Evolutionary conservation across 2,888 invertebrate species (phyloP), one percentile per base, ranked within the genome.

Genomic region (Steinernema hermaphroditum): DNA sequence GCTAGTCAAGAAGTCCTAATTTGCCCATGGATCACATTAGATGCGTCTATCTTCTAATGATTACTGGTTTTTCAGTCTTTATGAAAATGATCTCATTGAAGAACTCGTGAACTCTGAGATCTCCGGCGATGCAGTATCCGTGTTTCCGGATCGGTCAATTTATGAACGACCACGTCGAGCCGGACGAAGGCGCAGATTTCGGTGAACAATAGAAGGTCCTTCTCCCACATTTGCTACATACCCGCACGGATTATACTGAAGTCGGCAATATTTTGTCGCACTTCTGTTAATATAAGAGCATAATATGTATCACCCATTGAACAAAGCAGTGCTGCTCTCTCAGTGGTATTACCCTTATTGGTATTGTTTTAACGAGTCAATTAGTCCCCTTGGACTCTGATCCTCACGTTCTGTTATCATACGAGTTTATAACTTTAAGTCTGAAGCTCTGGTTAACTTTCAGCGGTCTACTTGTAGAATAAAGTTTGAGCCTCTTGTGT

Each of bases 141-240:
- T 34, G 16, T 62, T 32, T 29, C 62, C 62, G 27, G 62, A 62
- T 32, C 62, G 62, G 16, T n/a, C 29, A 32, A 32, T 34, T 16
- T 14, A 34, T 16, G 62, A 62, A n/a, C 62, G 62, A 2, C 62
- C 62, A 1, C 62, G 62, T 1, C 62, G 62, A 62, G 62, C 62
- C 4, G 62, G 62, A 32, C 62, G 62, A 14, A 22, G 62, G 16
- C 62, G 62, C 32, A 62, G 29, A 32, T 62, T 62, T 29, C 62
- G 62, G 16, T 62, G 32, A 62, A 12, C 19, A 4, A 37, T 37
- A 37, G 37, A n/a, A n/a, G 37, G 6, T 37, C 37, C 37, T 37
- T 12, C 6, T 37, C 37, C 37, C 12, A 12, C 12, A 46, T n/a
- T n/a, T n/a, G n/a, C n/a, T n/a, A n/a, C n/a, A n/a, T n/a, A n/a